Evolutionary conservation across 2,888 invertebrate genomes (phyloP), one percentile per base, ranked within the genome.

Genomic region (Cetonia aurata): DNA sequence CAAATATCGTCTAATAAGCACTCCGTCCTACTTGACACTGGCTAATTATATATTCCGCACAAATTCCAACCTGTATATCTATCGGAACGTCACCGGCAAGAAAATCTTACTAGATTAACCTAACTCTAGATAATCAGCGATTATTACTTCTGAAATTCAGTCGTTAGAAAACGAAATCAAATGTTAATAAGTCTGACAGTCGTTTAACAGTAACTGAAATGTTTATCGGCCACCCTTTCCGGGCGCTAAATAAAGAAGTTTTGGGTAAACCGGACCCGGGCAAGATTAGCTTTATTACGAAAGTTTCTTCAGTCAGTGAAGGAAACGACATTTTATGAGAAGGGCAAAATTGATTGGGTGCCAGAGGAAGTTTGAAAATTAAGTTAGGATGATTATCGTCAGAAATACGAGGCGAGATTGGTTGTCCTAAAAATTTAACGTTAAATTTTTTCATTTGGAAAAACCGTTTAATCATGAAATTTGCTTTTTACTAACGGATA

Each of bases 251-350:
- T 59, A 42, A 19, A 52, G 10, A 59, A 59, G 41, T 41, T 57
- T 59, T 59, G 15, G 19, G 42, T 33, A 42, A 37, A 17, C 44
- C 42, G 44, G 59, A 59, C 59, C 44, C 4, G 44, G 19, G 17
- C 59, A 3, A 59, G 44, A 42, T 59, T 59, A 59, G 44, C 19
- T 44, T 59, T 59, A 59, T 59, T 59, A 59, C 4, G 12, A 19
- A 59, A 44, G 44, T 59, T 59, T 59, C 6, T 13, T 12, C 42
- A 44, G 44, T 37, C 37, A 37, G 37, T 37, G 37, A 37, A 44
- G 59, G 42, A 42, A 17, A 19, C 12, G 59, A 59, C 44, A 59
- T 59, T 59, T 17, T 59, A 59, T 59, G 59, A 42, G 59, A 59
- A 59, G 17, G 44, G 19, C 13, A 17, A 44, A 59, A 59, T 59